A percentile compares a stretch with the other conserved stretches of the same genome.
Conservation (phyloP, 2,113 vertebrate species). For the Uropsilus gracilis region DNA sequence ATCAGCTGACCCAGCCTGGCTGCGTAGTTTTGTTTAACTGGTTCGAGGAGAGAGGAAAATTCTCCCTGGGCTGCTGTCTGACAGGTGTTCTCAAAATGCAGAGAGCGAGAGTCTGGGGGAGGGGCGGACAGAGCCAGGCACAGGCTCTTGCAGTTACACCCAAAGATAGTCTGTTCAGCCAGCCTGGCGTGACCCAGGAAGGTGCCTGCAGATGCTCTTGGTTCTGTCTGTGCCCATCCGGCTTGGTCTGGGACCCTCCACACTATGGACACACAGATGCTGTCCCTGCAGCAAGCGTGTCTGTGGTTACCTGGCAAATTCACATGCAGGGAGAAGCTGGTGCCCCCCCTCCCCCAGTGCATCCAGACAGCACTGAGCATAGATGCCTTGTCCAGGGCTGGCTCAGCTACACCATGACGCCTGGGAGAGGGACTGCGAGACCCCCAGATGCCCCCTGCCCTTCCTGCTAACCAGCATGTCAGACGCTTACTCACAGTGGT, state of each 20-base stretch:
- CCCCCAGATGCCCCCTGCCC: too few species aligned
- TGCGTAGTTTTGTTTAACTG: constrained; percentile 60
- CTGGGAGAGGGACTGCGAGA: background rate
- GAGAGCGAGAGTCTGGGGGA: accelerated
- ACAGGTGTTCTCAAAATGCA: background rate
- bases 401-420: accelerated
- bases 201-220: background rate
- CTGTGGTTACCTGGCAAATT: background rate
- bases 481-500: background rate
- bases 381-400: too few species aligned
- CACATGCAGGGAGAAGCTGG: background rate
- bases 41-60: background rate
- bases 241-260: background rate
- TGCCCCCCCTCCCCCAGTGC: accelerated
- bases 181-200: accelerated
- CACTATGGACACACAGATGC: background rate
- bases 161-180: background rate
- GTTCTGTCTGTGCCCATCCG: background rate
- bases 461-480: background rate
- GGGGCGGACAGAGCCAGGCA: background rate
- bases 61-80: background rate
- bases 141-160: background rate
- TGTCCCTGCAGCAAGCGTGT: background rate
- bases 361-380: background rate
- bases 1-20: constrained; percentile 48